A percentile compares a stretch with the other conserved stretches of the same genome.
phyloP scores from a whole-genome alignment of 2,797 vertebrate species.

The Danio aesculapii region DNA sequence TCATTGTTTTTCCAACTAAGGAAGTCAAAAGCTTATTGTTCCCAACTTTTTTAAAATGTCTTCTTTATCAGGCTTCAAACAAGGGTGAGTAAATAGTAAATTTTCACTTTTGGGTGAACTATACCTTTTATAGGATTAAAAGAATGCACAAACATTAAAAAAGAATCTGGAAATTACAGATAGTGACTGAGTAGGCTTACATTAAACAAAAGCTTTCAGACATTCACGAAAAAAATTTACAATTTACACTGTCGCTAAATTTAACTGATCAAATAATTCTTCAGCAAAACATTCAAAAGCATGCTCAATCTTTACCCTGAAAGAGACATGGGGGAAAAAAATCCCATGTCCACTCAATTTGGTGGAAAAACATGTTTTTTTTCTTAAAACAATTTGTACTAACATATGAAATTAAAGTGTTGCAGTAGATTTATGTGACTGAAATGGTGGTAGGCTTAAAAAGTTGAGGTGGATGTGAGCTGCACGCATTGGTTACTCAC shows the following conservation, averaged over 20 bases:
- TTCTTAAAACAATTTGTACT: neutral
- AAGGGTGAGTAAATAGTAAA: too few species aligned
- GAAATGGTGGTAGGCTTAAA: neutral
- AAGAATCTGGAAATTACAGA: neutral
- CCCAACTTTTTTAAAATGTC: too few species aligned
- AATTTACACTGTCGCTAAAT: neutral
- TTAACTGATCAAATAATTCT: neutral
- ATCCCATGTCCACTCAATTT: neutral
- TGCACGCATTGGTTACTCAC: constrained; percentile 68
- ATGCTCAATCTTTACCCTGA: neutral
- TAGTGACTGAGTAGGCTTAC: neutral
- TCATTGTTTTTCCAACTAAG: too few species aligned
- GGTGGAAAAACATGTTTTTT: too few species aligned
- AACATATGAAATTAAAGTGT: constrained; percentile 14
- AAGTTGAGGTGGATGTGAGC: constrained; percentile 54
- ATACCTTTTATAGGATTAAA: neutral
- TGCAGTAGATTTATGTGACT: constrained; percentile 32
- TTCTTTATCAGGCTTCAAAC: too few species aligned
- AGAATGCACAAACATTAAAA: neutral
- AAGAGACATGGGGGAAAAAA: neutral
- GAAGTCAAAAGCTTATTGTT: too few species aligned
- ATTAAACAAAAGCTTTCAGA: neutral
- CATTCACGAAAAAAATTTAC: neutral
- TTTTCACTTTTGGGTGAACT: too few species aligned
- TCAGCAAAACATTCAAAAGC: neutral